A percentile compares a stretch with the other conserved stretches of the same genome.
Evolutionary conservation across 2,888 invertebrate genomes (phyloP).

Genomic region (Melitaea athalia): DNA sequence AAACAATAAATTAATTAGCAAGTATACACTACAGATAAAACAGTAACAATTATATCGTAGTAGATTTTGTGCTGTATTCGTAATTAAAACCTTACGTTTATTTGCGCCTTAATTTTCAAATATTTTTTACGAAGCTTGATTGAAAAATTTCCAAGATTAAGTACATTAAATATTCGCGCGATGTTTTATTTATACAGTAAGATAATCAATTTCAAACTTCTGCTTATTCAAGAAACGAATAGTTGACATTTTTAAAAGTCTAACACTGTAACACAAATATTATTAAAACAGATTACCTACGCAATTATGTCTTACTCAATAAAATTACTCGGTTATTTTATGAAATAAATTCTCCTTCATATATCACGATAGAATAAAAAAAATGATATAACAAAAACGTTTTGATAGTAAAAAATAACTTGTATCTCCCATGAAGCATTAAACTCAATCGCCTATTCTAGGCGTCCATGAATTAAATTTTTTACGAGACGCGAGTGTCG

Average conservation of each 20-base stretch:
- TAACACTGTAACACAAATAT: neutral
- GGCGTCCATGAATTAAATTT: slow-evolving; percentile 71
- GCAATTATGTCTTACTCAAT: slow-evolving; percentile 10
- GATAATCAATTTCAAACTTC: neutral
- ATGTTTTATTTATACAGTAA: too few species aligned
- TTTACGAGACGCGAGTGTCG: slow-evolving; percentile 71
- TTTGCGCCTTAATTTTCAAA: too few species aligned
- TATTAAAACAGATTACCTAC: neutral
- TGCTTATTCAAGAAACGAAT: neutral
- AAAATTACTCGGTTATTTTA: slow-evolving; percentile 1
- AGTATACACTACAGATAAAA: too few species aligned
- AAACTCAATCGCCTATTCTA: slow-evolving; percentile 68
- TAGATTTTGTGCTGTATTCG: too few species aligned
- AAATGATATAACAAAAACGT: slow-evolving; percentile 15
- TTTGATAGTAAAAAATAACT: slow-evolving; percentile 16
- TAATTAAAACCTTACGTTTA: too few species aligned
- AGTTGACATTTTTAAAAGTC: neutral
- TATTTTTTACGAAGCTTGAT: too few species aligned
- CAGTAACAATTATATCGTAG: too few species aligned
- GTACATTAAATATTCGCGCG: too few species aligned
- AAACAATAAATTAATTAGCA: too few species aligned
- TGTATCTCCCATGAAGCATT: slow-evolving; percentile 51
- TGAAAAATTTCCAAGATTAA: too few species aligned
- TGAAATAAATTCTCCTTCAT: neutral
- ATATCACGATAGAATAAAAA: slow-evolving; percentile 5